Conservation (phyloP, 1,140 invertebrate species). For the Steinernema khuongi region DNA sequence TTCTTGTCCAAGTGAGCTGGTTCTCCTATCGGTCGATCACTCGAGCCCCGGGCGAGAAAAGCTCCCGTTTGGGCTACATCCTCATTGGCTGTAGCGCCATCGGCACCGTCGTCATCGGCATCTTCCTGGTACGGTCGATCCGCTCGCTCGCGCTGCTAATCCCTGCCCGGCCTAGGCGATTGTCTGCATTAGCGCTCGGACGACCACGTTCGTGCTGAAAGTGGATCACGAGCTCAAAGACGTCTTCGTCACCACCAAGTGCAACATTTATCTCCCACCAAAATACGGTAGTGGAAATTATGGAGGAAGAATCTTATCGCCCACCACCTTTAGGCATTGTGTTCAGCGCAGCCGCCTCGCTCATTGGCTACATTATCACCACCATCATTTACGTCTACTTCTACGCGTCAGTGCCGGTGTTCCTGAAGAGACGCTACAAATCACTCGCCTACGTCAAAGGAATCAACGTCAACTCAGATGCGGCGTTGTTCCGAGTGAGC, state of each 20-base stretch:
- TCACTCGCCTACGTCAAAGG: background rate
- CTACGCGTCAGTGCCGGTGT: constrained; percentile 22
- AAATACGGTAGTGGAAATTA: background rate
- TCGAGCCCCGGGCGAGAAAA: constrained; percentile 17
- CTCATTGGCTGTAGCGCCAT: background rate
- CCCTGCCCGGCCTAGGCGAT: background rate
- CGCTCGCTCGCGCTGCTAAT: constrained; percentile 11
- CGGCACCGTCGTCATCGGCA: background rate
- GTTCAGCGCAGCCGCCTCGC: constrained; percentile 18
- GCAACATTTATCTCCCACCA: constrained; percentile 22
- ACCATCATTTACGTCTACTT: constrained; percentile 26
- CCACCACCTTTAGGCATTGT: constrained; percentile 8
- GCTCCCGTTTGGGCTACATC: background rate
- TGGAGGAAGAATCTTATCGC: background rate
- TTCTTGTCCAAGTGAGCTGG: constrained; percentile 16
- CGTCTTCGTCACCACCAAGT: constrained; percentile 14
- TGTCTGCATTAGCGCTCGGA: background rate
- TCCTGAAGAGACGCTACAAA: constrained; percentile 16
- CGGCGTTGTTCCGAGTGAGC: constrained; percentile 8
- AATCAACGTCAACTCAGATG: constrained; percentile 1
- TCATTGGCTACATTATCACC: constrained; percentile 21
- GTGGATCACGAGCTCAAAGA: background rate
- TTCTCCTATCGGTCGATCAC: constrained; percentile 24
- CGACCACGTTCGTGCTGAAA: constrained; percentile 1
- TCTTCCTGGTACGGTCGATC: background rate